phyloP scores from a whole-genome alignment of 2,888 invertebrate genomes.

The Ornithoptera priamus region DNA sequence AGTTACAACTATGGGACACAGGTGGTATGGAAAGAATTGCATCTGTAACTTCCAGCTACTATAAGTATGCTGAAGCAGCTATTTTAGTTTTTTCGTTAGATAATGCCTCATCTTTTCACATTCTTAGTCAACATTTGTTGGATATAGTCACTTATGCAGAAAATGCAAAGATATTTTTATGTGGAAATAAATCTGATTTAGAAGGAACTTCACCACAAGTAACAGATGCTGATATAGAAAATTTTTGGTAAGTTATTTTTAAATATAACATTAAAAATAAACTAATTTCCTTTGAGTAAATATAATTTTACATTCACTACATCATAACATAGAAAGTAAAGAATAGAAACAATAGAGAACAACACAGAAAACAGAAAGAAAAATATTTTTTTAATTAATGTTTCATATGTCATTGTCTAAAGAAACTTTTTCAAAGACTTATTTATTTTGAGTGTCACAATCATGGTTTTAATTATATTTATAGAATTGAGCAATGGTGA shows the following conservation, averaged over 20 bases:
- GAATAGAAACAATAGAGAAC: too few species aligned
- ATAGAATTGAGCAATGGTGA: too few species aligned
- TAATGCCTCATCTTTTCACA: slow-evolving; percentile 95
- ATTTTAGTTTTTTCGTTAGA: slow-evolving; percentile 94
- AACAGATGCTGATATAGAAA: slow-evolving; percentile 92
- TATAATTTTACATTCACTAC: too few species aligned
- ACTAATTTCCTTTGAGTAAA: neutral
- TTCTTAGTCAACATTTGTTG: slow-evolving; percentile 93
- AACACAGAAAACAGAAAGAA: too few species aligned
- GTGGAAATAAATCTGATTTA: slow-evolving; percentile 94
- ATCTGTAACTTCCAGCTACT: slow-evolving; percentile 96
- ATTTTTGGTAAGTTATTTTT: slow-evolving; percentile 84
- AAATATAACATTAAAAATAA: neutral
- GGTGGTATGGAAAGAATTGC: slow-evolving; percentile 98
- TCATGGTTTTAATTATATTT: too few species aligned
- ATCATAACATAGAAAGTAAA: too few species aligned
- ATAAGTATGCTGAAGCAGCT: slow-evolving; percentile 97
- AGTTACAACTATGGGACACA: slow-evolving; percentile 98
- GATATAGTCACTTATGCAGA: slow-evolving; percentile 97
- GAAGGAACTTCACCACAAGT: slow-evolving; percentile 87
- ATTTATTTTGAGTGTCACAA: too few species aligned
- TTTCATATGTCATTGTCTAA: too few species aligned
- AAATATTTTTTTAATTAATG: too few species aligned
- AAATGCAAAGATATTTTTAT: slow-evolving; percentile 96
- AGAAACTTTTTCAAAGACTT: too few species aligned